Percentiles rank a stretch among this genome's conserved stretches.
These are phyloP conservation scores for Hyposoter dolosus DNA, from an alignment of 2,888 invertebrate species.

Conservation along the genomic window DNA sequence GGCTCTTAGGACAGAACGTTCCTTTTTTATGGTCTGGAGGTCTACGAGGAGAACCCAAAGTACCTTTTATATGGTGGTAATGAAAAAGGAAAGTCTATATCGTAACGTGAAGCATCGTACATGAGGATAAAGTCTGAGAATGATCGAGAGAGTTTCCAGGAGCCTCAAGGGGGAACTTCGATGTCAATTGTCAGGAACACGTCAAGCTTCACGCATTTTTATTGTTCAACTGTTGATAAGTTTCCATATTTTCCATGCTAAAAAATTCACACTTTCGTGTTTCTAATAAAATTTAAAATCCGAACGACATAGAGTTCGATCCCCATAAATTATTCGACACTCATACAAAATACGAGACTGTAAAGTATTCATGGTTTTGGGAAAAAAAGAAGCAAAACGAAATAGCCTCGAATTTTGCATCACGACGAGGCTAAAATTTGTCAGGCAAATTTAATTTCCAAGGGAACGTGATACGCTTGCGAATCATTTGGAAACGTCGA, in stretches of 20 bases:
- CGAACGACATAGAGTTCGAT: background rate
- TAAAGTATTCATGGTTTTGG: background rate
- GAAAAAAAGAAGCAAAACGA: background rate
- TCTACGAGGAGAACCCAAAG: conserved; percentile 2
- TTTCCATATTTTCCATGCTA: background rate
- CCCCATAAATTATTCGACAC: background rate
- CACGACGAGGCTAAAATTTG: conserved; percentile 5
- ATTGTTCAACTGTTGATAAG: background rate
- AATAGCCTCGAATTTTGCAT: background rate
- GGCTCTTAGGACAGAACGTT: background rate
- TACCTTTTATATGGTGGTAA: conserved; percentile 2
- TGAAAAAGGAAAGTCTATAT: background rate
- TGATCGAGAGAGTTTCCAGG: background rate
- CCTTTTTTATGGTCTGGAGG: background rate
- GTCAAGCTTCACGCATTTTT: background rate
- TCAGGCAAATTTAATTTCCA: conserved; percentile 25
- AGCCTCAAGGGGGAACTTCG: no score
- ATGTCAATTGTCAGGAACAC: no score
- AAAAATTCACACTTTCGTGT: background rate
- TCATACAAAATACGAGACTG: background rate
- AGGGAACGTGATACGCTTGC: conserved; percentile 37
- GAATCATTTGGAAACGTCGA: conserved; percentile 17
- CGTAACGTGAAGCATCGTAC: background rate
- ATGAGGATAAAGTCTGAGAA: background rate
- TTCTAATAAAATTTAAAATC: background rate